Conservation (phyloP, 1,140 invertebrate genomes). For the Drosophila melanogaster region DNA sequence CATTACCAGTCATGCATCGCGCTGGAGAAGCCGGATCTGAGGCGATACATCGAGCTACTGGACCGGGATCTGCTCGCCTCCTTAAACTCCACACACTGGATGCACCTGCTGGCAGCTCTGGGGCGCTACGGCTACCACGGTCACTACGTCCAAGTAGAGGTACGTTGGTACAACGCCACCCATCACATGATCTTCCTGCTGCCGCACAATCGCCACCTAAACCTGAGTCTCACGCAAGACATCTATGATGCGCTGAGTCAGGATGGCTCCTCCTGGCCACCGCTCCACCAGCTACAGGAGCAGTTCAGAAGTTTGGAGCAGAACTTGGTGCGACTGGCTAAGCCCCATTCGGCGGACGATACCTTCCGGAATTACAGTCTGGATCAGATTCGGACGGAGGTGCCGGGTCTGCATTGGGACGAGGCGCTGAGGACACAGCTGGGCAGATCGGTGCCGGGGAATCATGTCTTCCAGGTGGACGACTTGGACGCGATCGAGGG, state of each 20-base stretch:
- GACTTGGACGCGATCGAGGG: constrained; percentile 36
- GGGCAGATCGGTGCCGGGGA: background rate
- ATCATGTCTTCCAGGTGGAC: constrained; percentile 54
- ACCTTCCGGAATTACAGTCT: constrained; percentile 29
- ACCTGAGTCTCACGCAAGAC: constrained; percentile 43
- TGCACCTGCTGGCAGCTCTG: constrained; percentile 48
- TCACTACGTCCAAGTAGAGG: constrained; percentile 52
- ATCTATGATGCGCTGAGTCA: constrained; percentile 41
- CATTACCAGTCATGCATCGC: constrained; percentile 54
- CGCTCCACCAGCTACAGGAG: constrained; percentile 11
- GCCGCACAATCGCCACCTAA: constrained; percentile 56
- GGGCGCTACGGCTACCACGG: constrained; percentile 61
- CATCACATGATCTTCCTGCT: constrained; percentile 56
- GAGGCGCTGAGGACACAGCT: constrained; percentile 33
- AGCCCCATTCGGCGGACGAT: constrained; percentile 21
- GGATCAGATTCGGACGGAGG: constrained; percentile 31
- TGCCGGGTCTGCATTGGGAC: constrained; percentile 51
- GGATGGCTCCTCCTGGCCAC: constrained; percentile 3
- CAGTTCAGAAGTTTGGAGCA: constrained; percentile 34
- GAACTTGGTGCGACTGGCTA: constrained; percentile 15
- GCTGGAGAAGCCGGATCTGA: constrained; percentile 19
- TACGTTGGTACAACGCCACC: constrained; percentile 57
- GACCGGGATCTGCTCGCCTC: background rate
- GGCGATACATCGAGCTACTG: constrained; percentile 52
- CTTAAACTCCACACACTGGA: constrained; percentile 37